Conservation (phyloP, 2,888 invertebrate species). For the Gryllus longicercus region DNA sequence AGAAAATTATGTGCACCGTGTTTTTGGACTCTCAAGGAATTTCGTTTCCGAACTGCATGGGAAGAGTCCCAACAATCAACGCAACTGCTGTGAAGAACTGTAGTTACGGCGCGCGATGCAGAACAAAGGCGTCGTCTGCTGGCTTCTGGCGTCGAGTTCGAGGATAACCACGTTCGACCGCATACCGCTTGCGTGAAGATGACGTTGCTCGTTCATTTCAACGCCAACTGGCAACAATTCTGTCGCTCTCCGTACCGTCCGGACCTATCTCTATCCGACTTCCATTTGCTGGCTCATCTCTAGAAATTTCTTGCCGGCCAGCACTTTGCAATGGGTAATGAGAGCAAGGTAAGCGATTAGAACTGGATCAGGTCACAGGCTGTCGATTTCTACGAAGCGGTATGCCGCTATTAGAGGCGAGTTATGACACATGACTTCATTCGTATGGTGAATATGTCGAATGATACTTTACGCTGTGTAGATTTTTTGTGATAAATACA, state of each 20-base stretch:
- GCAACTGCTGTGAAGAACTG: background rate
- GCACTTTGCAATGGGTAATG: background rate
- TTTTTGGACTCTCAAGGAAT: background rate
- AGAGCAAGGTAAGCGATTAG: background rate
- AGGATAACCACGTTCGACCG: background rate
- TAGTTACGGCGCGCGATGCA: background rate
- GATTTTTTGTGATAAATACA: background rate
- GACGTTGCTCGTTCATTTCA: background rate
- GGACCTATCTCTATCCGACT: background rate
- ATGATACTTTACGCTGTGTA: background rate
- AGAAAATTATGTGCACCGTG: background rate
- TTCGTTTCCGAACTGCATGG: background rate
- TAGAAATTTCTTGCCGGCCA: slow-evolving; percentile 19
- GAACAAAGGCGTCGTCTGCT: background rate
- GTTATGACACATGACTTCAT: background rate
- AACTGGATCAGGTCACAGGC: background rate
- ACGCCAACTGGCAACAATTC: background rate
- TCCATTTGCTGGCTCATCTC: background rate
- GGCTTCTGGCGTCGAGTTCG: background rate
- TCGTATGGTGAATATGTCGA: background rate
- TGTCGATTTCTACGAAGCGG: background rate
- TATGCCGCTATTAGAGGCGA: background rate
- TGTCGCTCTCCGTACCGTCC: background rate
- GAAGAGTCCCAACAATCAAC: background rate
- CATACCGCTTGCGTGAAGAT: background rate